Percentiles rank a stretch among this genome's conserved stretches.
These are phyloP conservation scores for Trichogramma evanescens DNA, from an alignment of 2,888 invertebrate species.

Conservation along the genomic window DNA sequence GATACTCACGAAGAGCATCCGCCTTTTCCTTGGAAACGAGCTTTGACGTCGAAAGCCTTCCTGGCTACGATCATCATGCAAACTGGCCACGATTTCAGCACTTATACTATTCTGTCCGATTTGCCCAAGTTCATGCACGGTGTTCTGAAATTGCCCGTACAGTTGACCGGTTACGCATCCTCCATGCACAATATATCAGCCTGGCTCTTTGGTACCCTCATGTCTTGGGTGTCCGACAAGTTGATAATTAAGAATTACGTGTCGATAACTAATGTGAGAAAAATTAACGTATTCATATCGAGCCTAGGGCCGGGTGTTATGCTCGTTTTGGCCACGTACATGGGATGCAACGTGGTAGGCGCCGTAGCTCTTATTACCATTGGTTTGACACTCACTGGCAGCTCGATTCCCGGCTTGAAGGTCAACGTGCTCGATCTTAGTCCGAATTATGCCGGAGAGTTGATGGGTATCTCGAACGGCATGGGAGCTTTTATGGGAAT, in stretches of 20 bases:
- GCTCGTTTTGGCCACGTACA: slow-evolving; percentile 13
- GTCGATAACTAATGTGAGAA: slow-evolving; percentile 11
- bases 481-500: slow-evolving; percentile 63
- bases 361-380: slow-evolving; percentile 40
- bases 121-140: slow-evolving; percentile 37
- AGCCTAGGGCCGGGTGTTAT: slow-evolving; percentile 5
- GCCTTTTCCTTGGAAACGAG: slow-evolving; percentile 21
- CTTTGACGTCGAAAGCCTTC: slow-evolving; percentile 54
- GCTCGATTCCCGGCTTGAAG: slow-evolving; percentile 41
- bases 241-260: neutral
- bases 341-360: slow-evolving; percentile 17
- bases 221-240: slow-evolving; percentile 18
- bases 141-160: slow-evolving; percentile 37
- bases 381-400: slow-evolving; percentile 39
- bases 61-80: slow-evolving; percentile 61
- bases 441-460: slow-evolving; percentile 42
- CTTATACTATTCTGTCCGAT: slow-evolving; percentile 23
- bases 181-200: slow-evolving; percentile 37
- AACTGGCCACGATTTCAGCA: slow-evolving; percentile 20
- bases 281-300: slow-evolving; percentile 8
- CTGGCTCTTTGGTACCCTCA: slow-evolving; percentile 17
- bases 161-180: slow-evolving; percentile 38
- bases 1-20: slow-evolving; percentile 11
- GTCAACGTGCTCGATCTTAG: slow-evolving; percentile 42
- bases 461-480: slow-evolving; percentile 48